These are phyloP conservation scores for Ostrea denselamellosa DNA, from an alignment of 1,140 invertebrate species.

Conservation along the genomic window DNA sequence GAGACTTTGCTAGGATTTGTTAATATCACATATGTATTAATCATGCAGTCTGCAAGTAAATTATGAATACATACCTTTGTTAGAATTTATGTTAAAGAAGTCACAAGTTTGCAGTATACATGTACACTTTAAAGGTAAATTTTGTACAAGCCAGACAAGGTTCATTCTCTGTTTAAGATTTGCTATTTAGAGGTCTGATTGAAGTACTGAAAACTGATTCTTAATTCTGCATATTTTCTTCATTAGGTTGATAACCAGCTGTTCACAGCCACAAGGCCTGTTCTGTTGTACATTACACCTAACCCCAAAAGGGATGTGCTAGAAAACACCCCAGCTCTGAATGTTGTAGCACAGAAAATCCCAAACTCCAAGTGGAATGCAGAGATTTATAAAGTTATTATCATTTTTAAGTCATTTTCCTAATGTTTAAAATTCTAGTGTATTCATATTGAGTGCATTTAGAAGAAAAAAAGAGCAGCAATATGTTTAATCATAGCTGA, in stretches of 20 bases:
- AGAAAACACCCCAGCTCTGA: slow-evolving; percentile 78
- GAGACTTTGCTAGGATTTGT: no score
- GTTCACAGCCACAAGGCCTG: slow-evolving; percentile 89
- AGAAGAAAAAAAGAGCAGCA: not conserved
- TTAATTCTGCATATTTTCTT: not conserved
- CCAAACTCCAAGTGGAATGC: slow-evolving; percentile 87
- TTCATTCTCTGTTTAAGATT: not conserved
- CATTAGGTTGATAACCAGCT: slow-evolving; percentile 90
- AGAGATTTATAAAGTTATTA: slow-evolving; percentile 85
- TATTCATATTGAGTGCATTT: not conserved
- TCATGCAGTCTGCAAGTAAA: no score
- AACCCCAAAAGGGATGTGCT: slow-evolving; percentile 61
- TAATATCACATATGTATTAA: no score
- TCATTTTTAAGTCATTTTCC: not conserved
- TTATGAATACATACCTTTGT: no score
- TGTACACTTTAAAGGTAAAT: no score
- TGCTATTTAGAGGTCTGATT: not conserved
- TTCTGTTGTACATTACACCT: slow-evolving; percentile 87
- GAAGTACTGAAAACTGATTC: not conserved
- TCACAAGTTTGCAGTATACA: no score
- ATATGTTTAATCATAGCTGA: no score
- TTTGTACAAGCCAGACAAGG: no score
- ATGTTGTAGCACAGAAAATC: slow-evolving; percentile 80
- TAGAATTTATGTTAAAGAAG: no score
- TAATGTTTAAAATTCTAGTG: not conserved